Evolutionary conservation across 2,113 vertebrate species (phyloP).

Genomic region (Pelodiscus sinensis): DNA sequence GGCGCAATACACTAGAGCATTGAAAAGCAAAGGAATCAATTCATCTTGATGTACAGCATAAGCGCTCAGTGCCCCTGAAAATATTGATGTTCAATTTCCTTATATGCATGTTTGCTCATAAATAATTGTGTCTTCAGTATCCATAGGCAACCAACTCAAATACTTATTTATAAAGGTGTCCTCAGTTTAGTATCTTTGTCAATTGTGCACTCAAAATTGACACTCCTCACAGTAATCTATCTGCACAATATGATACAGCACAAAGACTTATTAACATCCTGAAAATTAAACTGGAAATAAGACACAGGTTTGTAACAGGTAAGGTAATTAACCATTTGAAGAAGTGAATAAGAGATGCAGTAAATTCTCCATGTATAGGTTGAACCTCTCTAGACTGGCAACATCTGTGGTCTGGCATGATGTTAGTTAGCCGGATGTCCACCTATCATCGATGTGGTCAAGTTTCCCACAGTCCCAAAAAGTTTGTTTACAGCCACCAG

Average conservation of each 20-base stretch:
- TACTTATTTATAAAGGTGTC: not conserved
- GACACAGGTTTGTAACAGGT: not conserved
- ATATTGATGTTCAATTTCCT: not conserved
- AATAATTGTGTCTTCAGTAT: not conserved
- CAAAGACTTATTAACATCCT: not conserved
- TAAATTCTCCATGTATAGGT: not conserved
- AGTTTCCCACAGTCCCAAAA: too few relatives aligned
- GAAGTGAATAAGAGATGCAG: not conserved
- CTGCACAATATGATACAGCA: not conserved
- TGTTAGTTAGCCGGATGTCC: too few relatives aligned
- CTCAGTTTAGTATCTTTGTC: not conserved
- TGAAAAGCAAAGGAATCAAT: slow-evolving; percentile 9
- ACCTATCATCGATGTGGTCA: too few relatives aligned
- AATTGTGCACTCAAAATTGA: not conserved
- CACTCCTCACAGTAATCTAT: not conserved
- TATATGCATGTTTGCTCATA: not conserved
- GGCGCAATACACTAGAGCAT: not conserved
- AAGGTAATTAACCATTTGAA: not conserved
- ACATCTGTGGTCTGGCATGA: too few relatives aligned
- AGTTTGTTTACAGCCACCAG: too few relatives aligned
- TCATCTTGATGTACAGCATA: not conserved
- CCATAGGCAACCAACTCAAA: not conserved
- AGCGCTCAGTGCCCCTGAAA: not conserved
- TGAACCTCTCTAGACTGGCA: too few relatives aligned
- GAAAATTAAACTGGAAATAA: not conserved